Conservation (phyloP, 2,113 vertebrate species). For the Clarias batrachus region DNA sequence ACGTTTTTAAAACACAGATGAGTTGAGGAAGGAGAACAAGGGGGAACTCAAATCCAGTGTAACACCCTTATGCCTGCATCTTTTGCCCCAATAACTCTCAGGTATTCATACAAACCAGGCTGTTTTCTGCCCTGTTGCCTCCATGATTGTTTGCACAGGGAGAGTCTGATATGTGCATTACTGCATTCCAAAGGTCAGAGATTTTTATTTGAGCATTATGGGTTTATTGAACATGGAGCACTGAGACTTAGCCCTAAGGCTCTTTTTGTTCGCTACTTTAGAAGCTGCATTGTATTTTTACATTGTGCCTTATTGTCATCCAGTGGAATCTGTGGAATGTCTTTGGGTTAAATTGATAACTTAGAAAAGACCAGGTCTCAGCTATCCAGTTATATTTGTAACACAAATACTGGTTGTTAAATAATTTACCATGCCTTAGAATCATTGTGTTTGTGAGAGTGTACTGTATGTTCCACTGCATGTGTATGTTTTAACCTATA, state of each 20-base stretch:
- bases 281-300: slow-evolving; percentile 17
- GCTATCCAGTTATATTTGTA: slow-evolving; percentile 24
- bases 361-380: slow-evolving; percentile 40
- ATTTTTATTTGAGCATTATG: slow-evolving; percentile 43
- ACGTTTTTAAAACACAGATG: background rate
- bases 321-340: slow-evolving; percentile 62
- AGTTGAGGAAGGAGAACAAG: background rate
- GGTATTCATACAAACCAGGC: slow-evolving; percentile 17
- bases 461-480: slow-evolving; percentile 27
- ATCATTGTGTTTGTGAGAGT: slow-evolving; percentile 26
- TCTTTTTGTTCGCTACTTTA: slow-evolving; percentile 8
- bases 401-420: slow-evolving; percentile 4
- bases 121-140: slow-evolving; percentile 4
- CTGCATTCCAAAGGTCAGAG: slow-evolving; percentile 55
- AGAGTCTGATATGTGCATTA: slow-evolving; percentile 35
- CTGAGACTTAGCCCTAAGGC: slow-evolving; percentile 16
- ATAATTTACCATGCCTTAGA: slow-evolving; percentile 28
- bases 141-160: slow-evolving; percentile 52
- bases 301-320: slow-evolving; percentile 32
- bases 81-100: slow-evolving; percentile 1
- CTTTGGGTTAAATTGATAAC: slow-evolving; percentile 55
- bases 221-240: slow-evolving; percentile 44
- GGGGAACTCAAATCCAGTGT: background rate
- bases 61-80: background rate
- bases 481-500: background rate